Evolutionary conservation across 92 coral and sea anemone species (phyloP), one percentile per base, ranked within the genome.

Genomic region (Heteractis magnifica): DNA sequence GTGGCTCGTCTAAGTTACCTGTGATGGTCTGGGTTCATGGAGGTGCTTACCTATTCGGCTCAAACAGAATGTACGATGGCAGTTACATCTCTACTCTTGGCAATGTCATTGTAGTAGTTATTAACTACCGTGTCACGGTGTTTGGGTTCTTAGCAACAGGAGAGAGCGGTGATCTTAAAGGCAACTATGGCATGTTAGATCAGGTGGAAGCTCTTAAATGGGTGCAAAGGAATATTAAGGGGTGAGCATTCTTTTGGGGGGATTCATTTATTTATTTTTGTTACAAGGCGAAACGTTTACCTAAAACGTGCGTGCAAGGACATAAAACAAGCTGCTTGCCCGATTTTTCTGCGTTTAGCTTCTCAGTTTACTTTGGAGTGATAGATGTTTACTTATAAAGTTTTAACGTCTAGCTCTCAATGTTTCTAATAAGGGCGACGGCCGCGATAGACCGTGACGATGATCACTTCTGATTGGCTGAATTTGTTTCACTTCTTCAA

Each of bases 171-270:
- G 82, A 79, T 34, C 65, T 79, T 10, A 79, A 60, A 56, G 82
- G 82, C 41, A 79, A 79, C 74, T 79, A 79, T 79, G 82, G 82
- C 7, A 79, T 79, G 82, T 34, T 79, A 41, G 82, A 79, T 18
- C 82, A 79, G 74, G 49, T 79, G 4, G 52, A 79, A 48, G 82
- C 82, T 7, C 51, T 79, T 53, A 81, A 59, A 26, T 79, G 82
- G 82, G 74, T 79, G 72, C 23, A 79, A 74, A 21, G 49, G 59
- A 79, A 79, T 72, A 79, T 79, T 55, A 10, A 11, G 11, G 73
- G 73, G 82, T 79, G 65, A 59, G 82, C 59, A 60, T 10, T 4
- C n/a, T 26, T 26, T 26, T 26, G 44, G 44, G 44, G 44, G 44
- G 44, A 34, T 34, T 34, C 0, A 34, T 34, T 34, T 0, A 34